Evolutionary conservation across 2,113 vertebrate species (phyloP).

Genomic region (Psittacus erithacus): DNA sequence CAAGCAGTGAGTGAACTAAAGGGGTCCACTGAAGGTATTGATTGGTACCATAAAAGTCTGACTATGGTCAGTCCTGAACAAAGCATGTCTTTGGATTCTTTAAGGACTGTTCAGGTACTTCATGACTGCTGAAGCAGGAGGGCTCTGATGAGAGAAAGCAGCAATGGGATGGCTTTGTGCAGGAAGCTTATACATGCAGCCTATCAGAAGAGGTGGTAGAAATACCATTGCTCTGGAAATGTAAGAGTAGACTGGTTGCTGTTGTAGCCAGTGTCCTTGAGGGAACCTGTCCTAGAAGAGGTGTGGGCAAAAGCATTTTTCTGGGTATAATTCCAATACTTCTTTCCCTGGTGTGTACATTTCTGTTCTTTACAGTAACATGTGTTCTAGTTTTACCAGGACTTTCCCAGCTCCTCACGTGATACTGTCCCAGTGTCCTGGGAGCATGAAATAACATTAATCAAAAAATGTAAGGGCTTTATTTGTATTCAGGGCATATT

Average conservation of each 20-base stretch:
- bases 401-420: not conserved
- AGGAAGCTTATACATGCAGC: not conserved
- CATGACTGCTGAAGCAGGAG: not conserved
- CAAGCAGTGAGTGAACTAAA: not conserved
- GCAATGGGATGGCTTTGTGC: not conserved
- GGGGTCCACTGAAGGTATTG: not conserved
- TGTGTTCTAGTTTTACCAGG: not conserved
- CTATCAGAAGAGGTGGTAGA: not conserved
- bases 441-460: constrained; percentile 6
- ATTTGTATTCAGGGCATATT: constrained; percentile 13
- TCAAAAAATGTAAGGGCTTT: not conserved
- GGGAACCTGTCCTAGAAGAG: not conserved
- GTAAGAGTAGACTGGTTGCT: not conserved
- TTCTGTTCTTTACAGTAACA: not conserved
- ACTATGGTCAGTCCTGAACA: not conserved
- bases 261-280: not conserved
- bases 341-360: not conserved
- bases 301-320: not conserved
- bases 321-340: not conserved
- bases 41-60: not conserved
- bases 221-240: not conserved
- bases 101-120: not conserved
- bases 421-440: not conserved
- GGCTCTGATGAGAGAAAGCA: not conserved
- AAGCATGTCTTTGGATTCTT: not conserved